Percentiles rank a stretch among this genome's conserved stretches.
phyloP scores from a whole-genome alignment of 2,888 invertebrate genomes.

The Herminia tarsipennalis region DNA sequence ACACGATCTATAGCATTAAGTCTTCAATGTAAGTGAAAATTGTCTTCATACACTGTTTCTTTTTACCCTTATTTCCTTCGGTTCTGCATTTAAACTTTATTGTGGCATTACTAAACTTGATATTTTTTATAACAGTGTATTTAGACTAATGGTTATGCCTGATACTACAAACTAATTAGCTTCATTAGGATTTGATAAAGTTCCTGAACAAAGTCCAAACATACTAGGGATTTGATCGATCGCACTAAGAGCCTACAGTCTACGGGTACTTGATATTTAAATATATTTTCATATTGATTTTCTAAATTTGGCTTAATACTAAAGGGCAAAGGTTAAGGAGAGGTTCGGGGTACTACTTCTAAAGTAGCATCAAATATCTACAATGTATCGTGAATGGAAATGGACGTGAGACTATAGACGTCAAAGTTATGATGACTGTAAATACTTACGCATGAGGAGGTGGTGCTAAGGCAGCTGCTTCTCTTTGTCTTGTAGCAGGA shows the following conservation, averaged over 20 bases:
- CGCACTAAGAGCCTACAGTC: no score
- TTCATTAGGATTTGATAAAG: slow-evolving; percentile 35
- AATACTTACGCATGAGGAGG: slow-evolving; percentile 79
- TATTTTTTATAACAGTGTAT: slow-evolving; percentile 55
- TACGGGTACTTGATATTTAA: neutral
- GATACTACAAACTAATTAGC: slow-evolving; percentile 54
- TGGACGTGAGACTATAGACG: slow-evolving; percentile 65
- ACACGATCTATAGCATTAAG: slow-evolving; percentile 79
- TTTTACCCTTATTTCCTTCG: no score
- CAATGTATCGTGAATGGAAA: slow-evolving; percentile 75
- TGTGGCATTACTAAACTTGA: neutral
- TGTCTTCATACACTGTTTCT: slow-evolving; percentile 62
- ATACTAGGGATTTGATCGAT: neutral
- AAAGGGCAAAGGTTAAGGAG: slow-evolving; percentile 12
- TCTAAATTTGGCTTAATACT: slow-evolving; percentile 1
- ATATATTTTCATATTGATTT: neutral
- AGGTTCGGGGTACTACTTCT: slow-evolving; percentile 22
- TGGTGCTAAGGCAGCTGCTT: slow-evolving; percentile 77
- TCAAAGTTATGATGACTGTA: slow-evolving; percentile 12
- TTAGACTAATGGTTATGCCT: slow-evolving; percentile 60
- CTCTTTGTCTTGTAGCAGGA: slow-evolving; percentile 74
- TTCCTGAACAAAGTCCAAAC: slow-evolving; percentile 6
- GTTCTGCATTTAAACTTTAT: no score
- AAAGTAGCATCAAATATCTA: slow-evolving; percentile 47
- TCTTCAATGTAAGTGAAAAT: slow-evolving; percentile 69